Evolutionary conservation across 2,113 vertebrate genomes (phyloP), one percentile per base, ranked within the genome.

Genomic region (Rhinichthys klamathensis): DNA sequence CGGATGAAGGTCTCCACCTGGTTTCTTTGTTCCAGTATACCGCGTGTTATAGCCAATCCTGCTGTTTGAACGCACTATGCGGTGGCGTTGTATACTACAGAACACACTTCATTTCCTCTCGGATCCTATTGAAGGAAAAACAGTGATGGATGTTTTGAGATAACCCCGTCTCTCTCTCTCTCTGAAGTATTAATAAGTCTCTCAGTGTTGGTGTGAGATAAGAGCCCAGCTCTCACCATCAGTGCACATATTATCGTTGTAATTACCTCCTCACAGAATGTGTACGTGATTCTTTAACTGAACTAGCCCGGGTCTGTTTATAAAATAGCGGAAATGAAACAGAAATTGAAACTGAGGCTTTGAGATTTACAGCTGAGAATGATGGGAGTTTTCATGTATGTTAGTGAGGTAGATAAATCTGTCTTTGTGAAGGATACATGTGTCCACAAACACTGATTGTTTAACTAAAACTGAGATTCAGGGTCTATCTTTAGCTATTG

Each of bases 61-160:
- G 60, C 44, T 81, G 44, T 81, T n/a, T 69, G 79, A 69, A 81
- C 51, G 44, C 79, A 67, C 30, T 81, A 54, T 76, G 60, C 15
- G 38, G 4, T 41, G 77, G 38, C 58, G 41, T 80, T 80, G 63
- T 35, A 81, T 23, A 81, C 79, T 76, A 76, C 49, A 35, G 61
- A 81, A 69, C 61, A 81, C 79, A 69, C 61, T 81, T 81, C 25
- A 81, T 81, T 81, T 81, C 79, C 79, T 81, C 79, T 81, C 44
- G 27, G 38, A 69, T 81, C 32, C 61, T 67, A 54, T 4, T 65
- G 79, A 69, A 81, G 61, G 79, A 46, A 69, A 69, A 69, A 67
- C 80, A 82, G 65, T 79, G 86, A 87, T 87, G 65, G 78, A 87
- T 84, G 86, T 72, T 56, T 49, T n/a, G 74, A 87, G 86, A 84